These are phyloP conservation scores for Corticium candelabrum DNA, from an alignment of 37 sponge, comb jelly and placozoan genomes.

Conservation along the genomic window DNA sequence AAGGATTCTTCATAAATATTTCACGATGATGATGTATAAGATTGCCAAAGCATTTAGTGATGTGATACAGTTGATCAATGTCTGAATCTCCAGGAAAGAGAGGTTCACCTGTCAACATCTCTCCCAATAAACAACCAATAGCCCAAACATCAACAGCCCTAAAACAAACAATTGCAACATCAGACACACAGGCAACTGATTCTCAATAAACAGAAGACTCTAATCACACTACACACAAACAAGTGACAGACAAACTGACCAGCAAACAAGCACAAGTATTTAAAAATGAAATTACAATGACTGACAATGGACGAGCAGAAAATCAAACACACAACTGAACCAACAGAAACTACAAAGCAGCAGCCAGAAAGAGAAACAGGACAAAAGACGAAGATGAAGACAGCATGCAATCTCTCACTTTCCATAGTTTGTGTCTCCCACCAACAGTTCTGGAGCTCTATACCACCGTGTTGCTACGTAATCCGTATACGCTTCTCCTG, in stretches of 20 bases:
- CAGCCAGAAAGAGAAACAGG: no score
- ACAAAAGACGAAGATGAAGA: no score
- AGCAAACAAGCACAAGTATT: not conserved
- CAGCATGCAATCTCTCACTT: constrained; percentile 37
- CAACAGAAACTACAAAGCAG: no score
- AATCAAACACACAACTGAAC: not conserved
- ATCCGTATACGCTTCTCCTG: constrained; percentile 97
- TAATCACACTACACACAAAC: not conserved
- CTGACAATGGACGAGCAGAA: not conserved
- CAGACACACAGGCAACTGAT: no score
- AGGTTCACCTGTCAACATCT: constrained; percentile 96
- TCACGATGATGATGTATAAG: constrained; percentile 73
- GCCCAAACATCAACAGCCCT: constrained; percentile 96
- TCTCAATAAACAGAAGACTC: not conserved
- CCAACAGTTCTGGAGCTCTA: constrained; percentile 94
- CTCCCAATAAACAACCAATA: constrained; percentile 82
- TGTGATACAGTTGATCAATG: constrained; percentile 92
- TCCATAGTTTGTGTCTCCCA: constrained; percentile 93
- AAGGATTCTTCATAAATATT: constrained; percentile 79
- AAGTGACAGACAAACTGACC: not conserved
- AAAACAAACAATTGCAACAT: not conserved
- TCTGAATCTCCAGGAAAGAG: constrained; percentile 95
- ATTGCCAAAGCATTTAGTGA: constrained; percentile 86
- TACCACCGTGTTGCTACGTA: constrained; percentile 99
- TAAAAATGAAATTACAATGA: not conserved